Base-by-base conservation (phyloP, 2,888 invertebrate genomes). In the Omphaloscelis lunosa region DNA sequence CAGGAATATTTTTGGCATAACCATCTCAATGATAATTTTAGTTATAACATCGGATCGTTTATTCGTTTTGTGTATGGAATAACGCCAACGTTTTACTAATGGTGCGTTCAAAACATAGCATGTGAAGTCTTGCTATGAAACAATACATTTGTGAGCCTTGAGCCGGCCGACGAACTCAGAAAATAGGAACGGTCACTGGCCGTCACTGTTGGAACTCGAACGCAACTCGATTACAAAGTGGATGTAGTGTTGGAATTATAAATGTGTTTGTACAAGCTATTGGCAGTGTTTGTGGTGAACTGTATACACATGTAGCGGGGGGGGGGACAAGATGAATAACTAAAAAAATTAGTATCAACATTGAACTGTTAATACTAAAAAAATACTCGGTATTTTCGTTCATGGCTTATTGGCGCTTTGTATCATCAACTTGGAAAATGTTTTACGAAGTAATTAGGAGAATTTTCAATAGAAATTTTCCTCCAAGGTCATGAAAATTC, bases 81-180 rank as follows among this genome's bases (percentile, higher is more conserved):
- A 77, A 51, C 45, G 77, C 80, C 88, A 89, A 86, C 69, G 45
- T 84, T 81, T 76, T 66, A 34, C 63, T 63, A 82, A 77, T 82
- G 77, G 74, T 84, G 29, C 66, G 77, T 79, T 68, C 59, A 71
- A 79, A 82, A 67, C 81, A 77, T 76, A 70, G 77, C 79, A 80
- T 70, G 79, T 79, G 80, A 83, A 78, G 83, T 74, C 73, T 80
- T 67, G 83, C 84, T 87, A 86, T 82, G 88, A 88, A 87, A 88
- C 85, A 89, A 88, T 85, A 86, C 80, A 89, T 88, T 87, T 84
- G 87, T 75, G 79, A 89, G 87, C 90, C 91, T 92, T 91, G 91
- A 87, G 81, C 41, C 86, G 93, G 92, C 68, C 91, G 91, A 88
- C 87, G 93, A 92, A 92, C 92, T 91, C 91, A 78, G 78, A 82